Evolutionary conservation across 2,888 invertebrate genomes (phyloP), one percentile per base, ranked within the genome.

Genomic region (Tethea ocularis): DNA sequence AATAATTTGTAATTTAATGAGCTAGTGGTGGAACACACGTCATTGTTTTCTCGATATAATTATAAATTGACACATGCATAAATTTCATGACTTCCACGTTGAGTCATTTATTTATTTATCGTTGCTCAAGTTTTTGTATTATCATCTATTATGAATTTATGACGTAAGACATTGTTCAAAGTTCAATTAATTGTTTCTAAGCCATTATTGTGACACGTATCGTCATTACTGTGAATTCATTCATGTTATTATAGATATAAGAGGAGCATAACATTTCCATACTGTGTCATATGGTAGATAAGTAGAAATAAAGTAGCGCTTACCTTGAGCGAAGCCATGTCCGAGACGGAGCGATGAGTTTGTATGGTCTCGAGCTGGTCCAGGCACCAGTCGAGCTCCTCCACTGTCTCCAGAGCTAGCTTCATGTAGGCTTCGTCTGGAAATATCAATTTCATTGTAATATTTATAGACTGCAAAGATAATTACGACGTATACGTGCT

Each of bases 271-370:
- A 46, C 56, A 63, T 72, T 72, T 67, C 71, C 62, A 36, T 71
- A 68, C 29, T 53, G 36, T 2, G 33, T 3, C 33, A 2, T 13
- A 33, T 13, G 20, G 20, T 10, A 46, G 15, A 46, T 10, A 3
- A 10, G 20, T 15, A 20, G 15, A 3, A 15, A n/a, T 2, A 17
- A n/a, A 20, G 46, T 46, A 59, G 52, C 58, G 75, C 85, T 91
- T 94, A 99, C 99, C 97, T 99, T 99, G 84, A 98, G 96, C 74
- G 99, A 99, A 83, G 99, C 99, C 99, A 99, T 99, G 91, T 99
- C 99, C 68, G 98, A 99, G 78, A 99, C 99, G 80, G 99, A 99
- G 86, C 99, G 96, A 93, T 99, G 99, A 65, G 99, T 99, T 94
- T 99, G 99, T 89, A 99, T 99, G 72, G 99, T 99, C 94, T 99